These are phyloP conservation scores for Suillia variegata DNA, from an alignment of 2,888 invertebrate genomes.

Conservation along the genomic window DNA sequence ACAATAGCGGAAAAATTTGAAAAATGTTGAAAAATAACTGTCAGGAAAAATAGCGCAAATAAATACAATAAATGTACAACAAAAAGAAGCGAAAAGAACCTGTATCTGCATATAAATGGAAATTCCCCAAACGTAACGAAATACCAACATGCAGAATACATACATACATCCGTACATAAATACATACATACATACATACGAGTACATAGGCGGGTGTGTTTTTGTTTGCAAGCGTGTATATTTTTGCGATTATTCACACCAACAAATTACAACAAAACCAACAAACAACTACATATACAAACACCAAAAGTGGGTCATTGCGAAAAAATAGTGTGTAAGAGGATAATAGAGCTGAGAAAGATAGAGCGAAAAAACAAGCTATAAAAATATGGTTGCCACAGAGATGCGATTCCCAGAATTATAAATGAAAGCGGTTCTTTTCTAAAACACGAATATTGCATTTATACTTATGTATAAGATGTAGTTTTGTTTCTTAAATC, in stretches of 20 bases:
- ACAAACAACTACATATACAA: too few relatives aligned
- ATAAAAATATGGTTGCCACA: too few relatives aligned
- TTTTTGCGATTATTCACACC: not conserved
- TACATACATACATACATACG: not conserved
- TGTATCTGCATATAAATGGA: conserved; percentile 3
- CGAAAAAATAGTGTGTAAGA: not conserved
- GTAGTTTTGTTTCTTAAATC: too few relatives aligned
- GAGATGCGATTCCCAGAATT: too few relatives aligned
- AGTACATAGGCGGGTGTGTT: not conserved
- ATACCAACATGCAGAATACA: not conserved
- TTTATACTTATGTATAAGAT: too few relatives aligned
- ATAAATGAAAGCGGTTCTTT: too few relatives aligned
- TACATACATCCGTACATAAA: not conserved
- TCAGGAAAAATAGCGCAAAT: not conserved
- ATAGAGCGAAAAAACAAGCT: too few relatives aligned
- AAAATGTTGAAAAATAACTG: not conserved
- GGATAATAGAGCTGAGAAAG: not conserved
- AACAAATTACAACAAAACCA: not conserved
- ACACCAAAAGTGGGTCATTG: conserved; percentile 1
- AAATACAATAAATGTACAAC: not conserved
- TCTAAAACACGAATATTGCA: too few relatives aligned
- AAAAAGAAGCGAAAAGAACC: too few relatives aligned
- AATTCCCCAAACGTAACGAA: not conserved
- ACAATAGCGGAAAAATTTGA: too few relatives aligned
- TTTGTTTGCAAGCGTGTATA: not conserved